Conservation (phyloP, 1,140 invertebrate species). For the Akabosia matsudoensis region DNA sequence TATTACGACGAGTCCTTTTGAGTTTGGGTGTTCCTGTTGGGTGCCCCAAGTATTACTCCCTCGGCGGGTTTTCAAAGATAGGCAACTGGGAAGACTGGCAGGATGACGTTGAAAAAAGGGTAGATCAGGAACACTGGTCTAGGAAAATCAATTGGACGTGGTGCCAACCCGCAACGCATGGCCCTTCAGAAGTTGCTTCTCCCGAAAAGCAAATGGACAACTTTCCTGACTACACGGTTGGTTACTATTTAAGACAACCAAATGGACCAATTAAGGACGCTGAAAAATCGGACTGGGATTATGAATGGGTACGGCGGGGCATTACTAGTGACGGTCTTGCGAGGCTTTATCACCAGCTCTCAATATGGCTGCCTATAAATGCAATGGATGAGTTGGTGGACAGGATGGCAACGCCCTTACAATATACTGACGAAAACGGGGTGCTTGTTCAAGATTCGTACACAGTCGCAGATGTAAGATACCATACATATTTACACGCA, state of each 20-base stretch:
- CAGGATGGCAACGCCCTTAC: not conserved
- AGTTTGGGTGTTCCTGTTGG: not conserved
- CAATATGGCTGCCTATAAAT: not conserved
- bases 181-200: not conserved
- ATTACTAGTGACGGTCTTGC: not conserved
- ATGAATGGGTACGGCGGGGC: not conserved
- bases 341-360: not conserved
- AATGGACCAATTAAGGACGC: not conserved
- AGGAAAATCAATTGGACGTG: not conserved
- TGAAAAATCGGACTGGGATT: not conserved
- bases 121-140: not conserved
- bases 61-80: not conserved
- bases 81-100: not conserved
- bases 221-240: not conserved
- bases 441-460: not conserved
- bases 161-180: too few species aligned
- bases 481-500: too few species aligned
- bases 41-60: not conserved
- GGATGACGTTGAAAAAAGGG: too few species aligned
- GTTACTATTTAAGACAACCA: not conserved
- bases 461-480: too few species aligned
- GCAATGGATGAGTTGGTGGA: not conserved
- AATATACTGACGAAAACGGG: not conserved
- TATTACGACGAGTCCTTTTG: not conserved
- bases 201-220: not conserved